phyloP scores from a whole-genome alignment of 2,888 invertebrate species.

The Drosophila diplacantha region DNA sequence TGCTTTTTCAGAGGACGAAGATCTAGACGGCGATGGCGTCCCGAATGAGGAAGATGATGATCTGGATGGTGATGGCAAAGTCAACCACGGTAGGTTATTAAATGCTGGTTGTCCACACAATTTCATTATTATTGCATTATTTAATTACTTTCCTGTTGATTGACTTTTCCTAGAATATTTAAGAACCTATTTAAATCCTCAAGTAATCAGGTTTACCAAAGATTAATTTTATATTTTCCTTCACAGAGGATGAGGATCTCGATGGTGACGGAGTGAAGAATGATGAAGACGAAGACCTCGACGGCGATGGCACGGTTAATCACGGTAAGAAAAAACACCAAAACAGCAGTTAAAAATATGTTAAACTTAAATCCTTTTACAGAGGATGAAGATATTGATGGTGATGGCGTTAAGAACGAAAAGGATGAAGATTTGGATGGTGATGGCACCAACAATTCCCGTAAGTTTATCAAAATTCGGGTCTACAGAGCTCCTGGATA shows the following conservation, averaged over 20 bases:
- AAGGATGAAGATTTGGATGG: constrained; percentile 69
- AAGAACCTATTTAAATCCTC: background rate
- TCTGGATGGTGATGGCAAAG: constrained; percentile 42
- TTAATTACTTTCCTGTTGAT: no score
- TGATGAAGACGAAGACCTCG: constrained; percentile 57
- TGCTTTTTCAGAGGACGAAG: constrained; percentile 45
- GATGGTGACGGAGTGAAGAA: constrained; percentile 61
- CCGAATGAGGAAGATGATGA: constrained; percentile 63
- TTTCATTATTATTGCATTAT: background rate
- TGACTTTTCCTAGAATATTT: background rate
- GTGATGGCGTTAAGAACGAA: constrained; percentile 69
- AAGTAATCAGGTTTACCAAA: background rate
- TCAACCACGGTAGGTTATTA: constrained; percentile 32
- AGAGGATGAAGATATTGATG: constrained; percentile 70
- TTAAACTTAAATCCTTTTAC: background rate
- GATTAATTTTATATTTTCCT: background rate
- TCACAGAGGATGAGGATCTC: constrained; percentile 52
- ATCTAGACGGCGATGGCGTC: constrained; percentile 77
- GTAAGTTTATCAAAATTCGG: background rate
- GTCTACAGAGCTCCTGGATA: constrained; percentile 34
- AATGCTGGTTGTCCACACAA: background rate
- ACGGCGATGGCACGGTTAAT: constrained; percentile 54
- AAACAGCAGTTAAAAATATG: no score
- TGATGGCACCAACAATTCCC: constrained; percentile 59
- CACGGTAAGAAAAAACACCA: constrained; percentile 23